These are phyloP conservation scores for Subacronicta megacephala DNA, from an alignment of 2,888 invertebrate genomes.

Conservation along the genomic window DNA sequence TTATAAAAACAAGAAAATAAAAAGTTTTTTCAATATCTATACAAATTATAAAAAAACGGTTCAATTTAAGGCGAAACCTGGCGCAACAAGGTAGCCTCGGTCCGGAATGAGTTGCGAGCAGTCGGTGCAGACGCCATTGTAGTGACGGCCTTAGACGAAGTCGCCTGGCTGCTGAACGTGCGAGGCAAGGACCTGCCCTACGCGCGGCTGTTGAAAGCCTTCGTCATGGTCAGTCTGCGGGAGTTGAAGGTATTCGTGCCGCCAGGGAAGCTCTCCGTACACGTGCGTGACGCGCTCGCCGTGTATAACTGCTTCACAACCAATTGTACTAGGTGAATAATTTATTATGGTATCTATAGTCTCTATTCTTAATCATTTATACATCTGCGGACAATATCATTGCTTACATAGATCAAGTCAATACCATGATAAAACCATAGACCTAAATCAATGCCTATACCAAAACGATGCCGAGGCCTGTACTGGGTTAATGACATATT, in stretches of 20 bases:
- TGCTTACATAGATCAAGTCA: no score
- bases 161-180: slow-evolving; percentile 96
- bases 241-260: slow-evolving; percentile 93
- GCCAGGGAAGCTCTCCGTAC: slow-evolving; percentile 90
- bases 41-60: neutral
- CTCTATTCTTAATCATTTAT: no score
- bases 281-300: slow-evolving; percentile 85
- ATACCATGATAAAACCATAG: no score
- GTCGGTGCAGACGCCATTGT: slow-evolving; percentile 94
- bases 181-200: slow-evolving; percentile 95
- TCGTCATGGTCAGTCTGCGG: slow-evolving; percentile 91
- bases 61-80: slow-evolving; percentile 91
- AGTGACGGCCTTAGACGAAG: slow-evolving; percentile 95
- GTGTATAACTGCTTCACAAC: slow-evolving; percentile 90
- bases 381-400: no score
- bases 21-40: no score
- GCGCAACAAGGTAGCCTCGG: slow-evolving; percentile 92
- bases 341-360: no score
- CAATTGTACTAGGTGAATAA: slow-evolving; percentile 86
- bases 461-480: no score
- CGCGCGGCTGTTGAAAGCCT: slow-evolving; percentile 94
- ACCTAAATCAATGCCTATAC: no score
- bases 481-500: neutral
- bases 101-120: slow-evolving; percentile 91
- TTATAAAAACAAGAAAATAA: no score